Conservation (phyloP, 2,888 invertebrate genomes). For the Calameuta idolon region DNA sequence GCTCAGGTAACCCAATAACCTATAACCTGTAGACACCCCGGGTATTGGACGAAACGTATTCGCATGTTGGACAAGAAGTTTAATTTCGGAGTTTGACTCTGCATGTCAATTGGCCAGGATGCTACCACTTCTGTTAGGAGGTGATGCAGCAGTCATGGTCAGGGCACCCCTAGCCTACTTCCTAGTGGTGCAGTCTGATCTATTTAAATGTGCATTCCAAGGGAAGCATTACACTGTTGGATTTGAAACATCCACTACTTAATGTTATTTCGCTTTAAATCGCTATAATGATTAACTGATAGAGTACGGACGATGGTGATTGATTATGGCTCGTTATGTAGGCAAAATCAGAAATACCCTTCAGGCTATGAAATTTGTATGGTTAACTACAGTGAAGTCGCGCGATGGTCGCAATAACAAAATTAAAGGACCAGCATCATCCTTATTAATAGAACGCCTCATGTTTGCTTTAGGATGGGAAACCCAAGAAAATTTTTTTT, state of each 20-base stretch:
- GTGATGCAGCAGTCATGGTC: constrained; percentile 41
- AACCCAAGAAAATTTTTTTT: neutral
- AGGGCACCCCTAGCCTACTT: constrained; percentile 39
- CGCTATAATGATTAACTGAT: neutral
- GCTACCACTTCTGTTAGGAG: constrained; percentile 27
- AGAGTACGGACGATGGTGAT: neutral
- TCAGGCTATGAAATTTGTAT: neutral
- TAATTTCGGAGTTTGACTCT: constrained; percentile 35
- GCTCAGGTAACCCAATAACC: neutral
- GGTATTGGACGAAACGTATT: neutral
- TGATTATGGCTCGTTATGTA: neutral
- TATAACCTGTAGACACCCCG: neutral
- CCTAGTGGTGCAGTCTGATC: constrained; percentile 30
- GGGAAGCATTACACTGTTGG: neutral
- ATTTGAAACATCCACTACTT: neutral
- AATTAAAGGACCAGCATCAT: neutral
- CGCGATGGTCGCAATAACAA: neutral
- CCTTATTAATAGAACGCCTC: neutral
- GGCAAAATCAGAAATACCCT: neutral
- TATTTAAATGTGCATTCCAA: constrained; percentile 30
- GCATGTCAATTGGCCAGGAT: constrained; percentile 41
- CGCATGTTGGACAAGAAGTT: constrained; percentile 22
- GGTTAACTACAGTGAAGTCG: neutral
- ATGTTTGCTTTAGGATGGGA: neutral
- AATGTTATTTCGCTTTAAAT: neutral